These are phyloP conservation scores for Coreoperca whiteheadi DNA, from an alignment of 2,113 vertebrate genomes.

Conservation along the genomic window DNA sequence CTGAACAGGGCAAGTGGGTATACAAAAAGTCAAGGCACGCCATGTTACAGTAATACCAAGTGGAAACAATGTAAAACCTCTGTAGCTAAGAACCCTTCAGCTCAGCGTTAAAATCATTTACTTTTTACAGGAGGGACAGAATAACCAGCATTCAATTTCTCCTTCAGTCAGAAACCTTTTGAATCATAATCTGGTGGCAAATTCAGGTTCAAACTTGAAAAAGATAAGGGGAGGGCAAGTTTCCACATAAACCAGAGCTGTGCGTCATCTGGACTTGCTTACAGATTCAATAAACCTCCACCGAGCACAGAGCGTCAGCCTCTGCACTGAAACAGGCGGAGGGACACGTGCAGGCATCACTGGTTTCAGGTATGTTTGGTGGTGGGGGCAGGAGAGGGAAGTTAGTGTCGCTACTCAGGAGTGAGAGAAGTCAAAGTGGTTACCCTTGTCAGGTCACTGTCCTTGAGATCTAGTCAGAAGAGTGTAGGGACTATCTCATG, in stretches of 20 bases:
- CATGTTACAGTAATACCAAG: constrained; percentile 63
- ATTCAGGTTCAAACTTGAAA: constrained; percentile 29
- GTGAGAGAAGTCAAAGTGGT: constrained; percentile 42
- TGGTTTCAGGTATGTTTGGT: constrained; percentile 45
- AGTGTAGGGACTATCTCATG: constrained; percentile 75
- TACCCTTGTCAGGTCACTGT: constrained; percentile 58
- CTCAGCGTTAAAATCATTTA: constrained; percentile 43
- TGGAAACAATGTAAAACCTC: constrained; percentile 54
- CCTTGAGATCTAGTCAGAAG: constrained; percentile 43
- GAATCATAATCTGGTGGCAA: constrained; percentile 47
- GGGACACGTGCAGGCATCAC: constrained; percentile 52
- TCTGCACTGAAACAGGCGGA: constrained; percentile 1
- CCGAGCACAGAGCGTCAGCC: constrained; percentile 2
- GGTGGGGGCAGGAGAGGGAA: too few relatives aligned
- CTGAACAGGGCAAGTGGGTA: constrained; percentile 59
- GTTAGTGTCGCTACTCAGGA: constrained; percentile 52
- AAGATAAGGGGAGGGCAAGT: background rate
- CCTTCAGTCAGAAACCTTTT: constrained; percentile 64
- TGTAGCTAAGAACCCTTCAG: constrained; percentile 62
- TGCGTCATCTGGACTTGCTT: constrained; percentile 60
- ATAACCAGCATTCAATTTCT: constrained; percentile 83
- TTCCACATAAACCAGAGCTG: constrained; percentile 52
- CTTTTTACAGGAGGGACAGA: constrained; percentile 66
- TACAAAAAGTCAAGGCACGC: constrained; percentile 77
- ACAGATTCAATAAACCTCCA: constrained; percentile 58